Percentiles rank a stretch among this genome's conserved stretches.
Evolutionary conservation across 2,797 vertebrate genomes (phyloP).

Genomic region (Geotrypetes seraphini): DNA sequence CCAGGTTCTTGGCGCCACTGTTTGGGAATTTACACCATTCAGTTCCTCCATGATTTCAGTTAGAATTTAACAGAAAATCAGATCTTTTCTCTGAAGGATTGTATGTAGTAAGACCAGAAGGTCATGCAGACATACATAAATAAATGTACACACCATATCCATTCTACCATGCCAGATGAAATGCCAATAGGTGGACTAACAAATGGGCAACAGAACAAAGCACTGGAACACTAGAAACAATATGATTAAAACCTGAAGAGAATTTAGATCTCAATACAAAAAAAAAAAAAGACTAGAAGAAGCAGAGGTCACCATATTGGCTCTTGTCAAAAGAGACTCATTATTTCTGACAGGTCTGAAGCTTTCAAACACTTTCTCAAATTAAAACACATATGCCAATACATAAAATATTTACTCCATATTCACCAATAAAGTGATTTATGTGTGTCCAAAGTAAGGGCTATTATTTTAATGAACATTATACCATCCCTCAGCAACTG

Average conservation of each 20-base stretch:
- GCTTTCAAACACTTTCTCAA: too few relatives aligned
- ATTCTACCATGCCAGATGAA: slow-evolving; percentile 13
- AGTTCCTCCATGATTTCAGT: neutral
- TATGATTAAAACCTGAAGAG: slow-evolving; percentile 1
- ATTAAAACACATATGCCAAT: too few relatives aligned
- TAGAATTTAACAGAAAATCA: slow-evolving; percentile 1
- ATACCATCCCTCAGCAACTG: too few relatives aligned
- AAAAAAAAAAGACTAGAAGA: neutral
- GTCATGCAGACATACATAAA: slow-evolving; percentile 21
- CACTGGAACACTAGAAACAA: slow-evolving; percentile 4
- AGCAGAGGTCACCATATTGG: accelerated
- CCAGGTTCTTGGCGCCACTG: slow-evolving; percentile 17
- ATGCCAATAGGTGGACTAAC: neutral
- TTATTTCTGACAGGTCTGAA: too few relatives aligned
- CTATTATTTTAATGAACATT: too few relatives aligned
- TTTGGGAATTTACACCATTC: slow-evolving; percentile 6
- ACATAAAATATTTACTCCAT: too few relatives aligned
- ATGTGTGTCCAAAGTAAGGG: too few relatives aligned
- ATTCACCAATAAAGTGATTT: too few relatives aligned
- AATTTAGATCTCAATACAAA: neutral
- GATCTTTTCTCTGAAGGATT: slow-evolving; percentile 2
- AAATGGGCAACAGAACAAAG: neutral
- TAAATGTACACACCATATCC: slow-evolving; percentile 15
- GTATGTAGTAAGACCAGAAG: slow-evolving; percentile 17
- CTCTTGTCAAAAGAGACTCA: neutral